Conservation (phyloP, 2,888 invertebrate genomes). For the Tenthredo mesomela region DNA sequence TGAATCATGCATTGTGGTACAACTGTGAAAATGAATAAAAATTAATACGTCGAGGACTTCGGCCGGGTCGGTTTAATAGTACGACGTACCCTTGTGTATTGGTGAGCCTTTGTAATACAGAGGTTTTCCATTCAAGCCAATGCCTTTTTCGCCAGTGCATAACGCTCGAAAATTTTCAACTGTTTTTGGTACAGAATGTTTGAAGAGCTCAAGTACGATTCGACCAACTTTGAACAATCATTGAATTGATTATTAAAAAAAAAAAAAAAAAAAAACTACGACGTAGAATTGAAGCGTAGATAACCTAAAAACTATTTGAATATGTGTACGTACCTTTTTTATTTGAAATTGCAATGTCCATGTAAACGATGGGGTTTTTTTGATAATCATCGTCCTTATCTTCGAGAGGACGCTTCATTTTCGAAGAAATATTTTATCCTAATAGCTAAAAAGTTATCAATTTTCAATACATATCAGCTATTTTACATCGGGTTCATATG, state of each 20-base stretch:
- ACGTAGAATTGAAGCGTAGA: conserved; percentile 13
- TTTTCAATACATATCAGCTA: not conserved
- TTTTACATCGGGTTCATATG: not conserved
- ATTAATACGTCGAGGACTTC: conserved; percentile 4
- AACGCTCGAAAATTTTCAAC: conserved; percentile 95
- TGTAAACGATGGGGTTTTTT: conserved; percentile 84
- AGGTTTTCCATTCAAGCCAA: conserved; percentile 84
- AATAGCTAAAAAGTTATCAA: not conserved
- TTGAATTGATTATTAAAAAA: not conserved
- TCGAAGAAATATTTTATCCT: not conserved
- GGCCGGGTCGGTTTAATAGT: not conserved
- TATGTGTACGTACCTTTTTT: conserved; percentile 82
- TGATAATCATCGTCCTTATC: conserved; percentile 56
- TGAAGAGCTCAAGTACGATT: conserved; percentile 91
- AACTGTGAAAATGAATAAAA: conserved; percentile 78
- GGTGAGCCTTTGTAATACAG: conserved; percentile 91
- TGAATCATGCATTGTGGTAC: conserved; percentile 94
- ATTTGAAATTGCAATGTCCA: conserved; percentile 85
- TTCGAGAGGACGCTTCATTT: conserved; percentile 64
- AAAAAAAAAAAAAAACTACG: not conserved
- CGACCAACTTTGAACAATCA: conserved; percentile 83
- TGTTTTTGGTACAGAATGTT: conserved; percentile 91
- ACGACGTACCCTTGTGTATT: conserved; percentile 86
- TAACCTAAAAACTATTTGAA: conserved; percentile 24
- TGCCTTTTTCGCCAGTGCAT: conserved; percentile 94